phyloP scores from a whole-genome alignment of 2,888 invertebrate genomes.

The Apocheima hispidaria region DNA sequence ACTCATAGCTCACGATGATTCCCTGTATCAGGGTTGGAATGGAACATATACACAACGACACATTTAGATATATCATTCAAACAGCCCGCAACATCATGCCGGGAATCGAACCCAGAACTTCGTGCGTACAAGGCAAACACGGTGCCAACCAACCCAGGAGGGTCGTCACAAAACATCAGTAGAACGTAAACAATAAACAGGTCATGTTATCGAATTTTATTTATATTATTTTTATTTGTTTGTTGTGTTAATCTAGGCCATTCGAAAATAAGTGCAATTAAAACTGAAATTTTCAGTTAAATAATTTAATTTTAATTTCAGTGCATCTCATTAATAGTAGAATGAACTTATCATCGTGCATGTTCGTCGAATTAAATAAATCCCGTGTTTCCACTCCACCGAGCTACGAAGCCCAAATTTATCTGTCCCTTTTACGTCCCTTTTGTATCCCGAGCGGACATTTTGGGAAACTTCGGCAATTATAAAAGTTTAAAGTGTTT shows the following conservation, averaged over 20 bases:
- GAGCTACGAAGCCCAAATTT: conserved; percentile 55
- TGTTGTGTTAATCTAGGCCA: not conserved
- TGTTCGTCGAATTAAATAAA: conserved; percentile 26
- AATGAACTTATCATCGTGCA: conserved; percentile 4
- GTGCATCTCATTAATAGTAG: conserved; percentile 6
- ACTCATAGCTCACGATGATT: no score
- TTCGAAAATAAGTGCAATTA: not conserved
- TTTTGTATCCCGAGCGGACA: conserved; percentile 47
- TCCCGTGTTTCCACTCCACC: conserved; percentile 36
- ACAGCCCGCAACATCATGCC: no score
- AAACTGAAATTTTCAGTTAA: not conserved
- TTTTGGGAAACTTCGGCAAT: conserved; percentile 60
- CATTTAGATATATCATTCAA: no score
- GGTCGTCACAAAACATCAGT: no score
- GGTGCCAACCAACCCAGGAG: no score
- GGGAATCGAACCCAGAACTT: no score
- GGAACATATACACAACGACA: no score
- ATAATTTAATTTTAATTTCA: conserved; percentile 1
- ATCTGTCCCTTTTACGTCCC: conserved; percentile 47
- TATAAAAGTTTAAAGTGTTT: conserved; percentile 68
- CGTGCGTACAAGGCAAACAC: no score
- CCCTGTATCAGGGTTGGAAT: no score
- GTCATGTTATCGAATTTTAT: no score
- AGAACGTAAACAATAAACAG: no score
- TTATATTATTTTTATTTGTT: not conserved